Evolutionary conservation across 2,113 vertebrate genomes (phyloP).

Genomic region (Setophaga petechia): DNA sequence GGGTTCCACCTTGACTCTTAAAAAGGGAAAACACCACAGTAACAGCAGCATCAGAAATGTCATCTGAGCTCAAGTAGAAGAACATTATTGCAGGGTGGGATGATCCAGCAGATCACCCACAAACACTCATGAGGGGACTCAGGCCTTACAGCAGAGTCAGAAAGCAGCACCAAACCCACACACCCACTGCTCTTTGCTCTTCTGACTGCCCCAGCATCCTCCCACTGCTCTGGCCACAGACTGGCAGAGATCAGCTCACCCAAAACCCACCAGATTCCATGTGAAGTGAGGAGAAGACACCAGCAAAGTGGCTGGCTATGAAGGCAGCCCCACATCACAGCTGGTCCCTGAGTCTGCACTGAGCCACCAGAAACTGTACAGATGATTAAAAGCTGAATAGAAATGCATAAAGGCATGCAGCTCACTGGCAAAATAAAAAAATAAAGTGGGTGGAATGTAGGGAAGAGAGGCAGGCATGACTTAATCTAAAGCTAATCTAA

Average conservation of each 20-base stretch:
- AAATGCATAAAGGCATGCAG: not conserved
- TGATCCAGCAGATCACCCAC: not conserved
- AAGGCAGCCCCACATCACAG: not conserved
- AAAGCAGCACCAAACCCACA: not conserved
- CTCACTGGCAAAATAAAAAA: not conserved
- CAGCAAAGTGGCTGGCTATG: not conserved
- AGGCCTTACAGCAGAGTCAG: not conserved
- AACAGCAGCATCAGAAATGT: not conserved
- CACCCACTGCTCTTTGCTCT: not conserved
- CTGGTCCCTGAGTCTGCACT: not conserved
- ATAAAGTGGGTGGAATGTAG: not conserved
- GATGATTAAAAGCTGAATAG: not conserved
- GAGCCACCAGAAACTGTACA: not conserved
- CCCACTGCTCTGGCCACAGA: not conserved
- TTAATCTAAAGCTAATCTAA: not conserved
- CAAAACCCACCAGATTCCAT: not conserved
- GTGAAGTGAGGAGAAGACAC: not conserved
- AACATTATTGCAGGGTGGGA: not conserved
- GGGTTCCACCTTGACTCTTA: not conserved
- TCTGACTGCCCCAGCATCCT: not conserved
- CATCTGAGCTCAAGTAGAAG: not conserved
- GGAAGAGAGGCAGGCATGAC: not conserved
- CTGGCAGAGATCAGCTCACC: not conserved
- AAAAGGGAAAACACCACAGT: not conserved
- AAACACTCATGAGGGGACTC: not conserved